Base-by-base conservation (phyloP, 2,797 vertebrate species). In the Danio aesculapii region DNA sequence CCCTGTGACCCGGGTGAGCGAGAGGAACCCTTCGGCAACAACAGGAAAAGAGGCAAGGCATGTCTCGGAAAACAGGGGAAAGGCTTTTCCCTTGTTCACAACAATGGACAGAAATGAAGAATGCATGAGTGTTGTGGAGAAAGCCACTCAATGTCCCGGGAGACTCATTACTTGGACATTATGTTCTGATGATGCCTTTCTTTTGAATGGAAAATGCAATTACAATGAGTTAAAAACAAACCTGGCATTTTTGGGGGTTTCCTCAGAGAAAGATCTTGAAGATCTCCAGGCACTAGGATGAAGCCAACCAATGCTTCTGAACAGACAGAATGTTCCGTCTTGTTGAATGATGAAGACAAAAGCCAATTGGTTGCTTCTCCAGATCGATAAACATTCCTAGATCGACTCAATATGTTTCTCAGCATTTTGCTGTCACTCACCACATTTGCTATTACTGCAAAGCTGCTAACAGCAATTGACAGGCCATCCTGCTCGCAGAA, bases 11-110 rank as follows among this genome's bases (percentile, higher is more conserved):
- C 3, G 10, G 44, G 62, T 17, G 30, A 39, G 17, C 10, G 39
- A 79, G 47, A 80, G 81, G 62, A 83, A 74, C 68, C 81, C 62
- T 43, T 81, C 52, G 72, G 78, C 81, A 82, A 85, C 81, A 85
- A 85, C 84, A 85, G 84, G 84, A 85, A 85, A 77, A 47, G 73
- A 77, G 81, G 58, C 84, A 85, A 72, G 77, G 69, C 81, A 83
- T 68, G 77, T 53, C 77, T 81, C 62, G 9, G 73, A 83, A 83
- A 85, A 77, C 81, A 85, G 41, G 47, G 81, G 68, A 83, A 85
- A 77, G 81, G 78, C 50, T 85, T 83, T 83, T 83, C 81, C 81
- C 81, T 77, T 81, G 55, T 17, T 55, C 57, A 61, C 70, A 62
- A 85, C 84, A 85, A 85, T 85, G 80, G 81, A 74, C 44, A 74